These are phyloP conservation scores for Thera britannica DNA, from an alignment of 2,888 invertebrate genomes.

Conservation along the genomic window DNA sequence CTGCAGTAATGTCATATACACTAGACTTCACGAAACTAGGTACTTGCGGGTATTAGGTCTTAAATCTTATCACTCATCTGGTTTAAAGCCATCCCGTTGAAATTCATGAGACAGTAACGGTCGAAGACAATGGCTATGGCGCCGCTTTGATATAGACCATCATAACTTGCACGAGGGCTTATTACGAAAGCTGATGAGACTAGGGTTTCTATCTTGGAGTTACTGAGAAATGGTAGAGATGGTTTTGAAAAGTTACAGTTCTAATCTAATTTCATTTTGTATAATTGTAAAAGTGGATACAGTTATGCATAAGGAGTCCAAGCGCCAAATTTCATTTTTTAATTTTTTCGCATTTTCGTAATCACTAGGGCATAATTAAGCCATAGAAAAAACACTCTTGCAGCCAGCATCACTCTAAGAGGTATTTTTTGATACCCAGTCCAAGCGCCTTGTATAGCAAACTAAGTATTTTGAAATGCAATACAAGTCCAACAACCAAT, in stretches of 20 bases:
- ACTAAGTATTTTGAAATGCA: too few relatives aligned
- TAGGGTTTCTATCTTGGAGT: constrained; percentile 18
- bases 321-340: too few relatives aligned
- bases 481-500: too few relatives aligned
- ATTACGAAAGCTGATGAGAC: constrained; percentile 38
- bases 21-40: not conserved
- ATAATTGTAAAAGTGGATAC: too few relatives aligned
- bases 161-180: constrained; percentile 50
- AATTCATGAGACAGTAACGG: constrained; percentile 58
- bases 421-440: too few relatives aligned
- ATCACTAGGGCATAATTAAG: too few relatives aligned
- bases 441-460: too few relatives aligned
- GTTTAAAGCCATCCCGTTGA: constrained; percentile 40
- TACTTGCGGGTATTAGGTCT: not conserved
- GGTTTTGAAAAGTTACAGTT: constrained; percentile 2
- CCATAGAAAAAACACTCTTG: too few relatives aligned
- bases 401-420: too few relatives aligned
- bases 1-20: not conserved
- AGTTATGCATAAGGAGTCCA: too few relatives aligned
- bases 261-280: too few relatives aligned
- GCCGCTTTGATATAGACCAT: constrained; percentile 56
- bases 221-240: constrained; percentile 6
- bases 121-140: constrained; percentile 61
- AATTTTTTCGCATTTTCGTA: too few relatives aligned
- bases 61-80: constrained; percentile 36